Percentiles rank a stretch among this genome's conserved stretches.
These are phyloP conservation scores for Gymnopithys bicolor DNA, from an alignment of 2,797 vertebrate genomes.

Conservation along the genomic window DNA sequence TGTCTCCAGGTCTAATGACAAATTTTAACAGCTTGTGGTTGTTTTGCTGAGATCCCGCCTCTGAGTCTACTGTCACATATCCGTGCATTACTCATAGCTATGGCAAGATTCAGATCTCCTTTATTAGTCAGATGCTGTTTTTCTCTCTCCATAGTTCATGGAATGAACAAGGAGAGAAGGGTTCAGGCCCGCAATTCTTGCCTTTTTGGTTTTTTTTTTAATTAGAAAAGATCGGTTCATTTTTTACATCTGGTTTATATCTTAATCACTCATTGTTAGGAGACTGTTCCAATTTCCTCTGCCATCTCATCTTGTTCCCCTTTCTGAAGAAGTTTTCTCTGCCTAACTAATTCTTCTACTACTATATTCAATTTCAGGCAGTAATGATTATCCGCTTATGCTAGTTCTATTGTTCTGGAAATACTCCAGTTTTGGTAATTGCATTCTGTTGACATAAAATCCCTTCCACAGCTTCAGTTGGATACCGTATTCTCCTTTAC, in stretches of 20 bases:
- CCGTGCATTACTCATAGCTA: background rate
- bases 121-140: constrained; percentile 39
- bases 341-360: constrained; percentile 56
- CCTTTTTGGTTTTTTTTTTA: background rate
- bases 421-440: constrained; percentile 50
- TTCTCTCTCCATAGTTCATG: background rate
- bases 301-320: constrained; percentile 13
- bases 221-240: background rate
- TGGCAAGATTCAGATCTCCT: background rate
- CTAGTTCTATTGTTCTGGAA: constrained; percentile 54
- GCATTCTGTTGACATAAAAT: constrained; percentile 62
- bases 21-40: constrained; percentile 19
- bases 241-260: background rate
- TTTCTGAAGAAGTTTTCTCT: constrained; percentile 52
- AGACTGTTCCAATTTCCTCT: constrained; percentile 23
- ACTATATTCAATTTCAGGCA: constrained; percentile 57
- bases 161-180: background rate
- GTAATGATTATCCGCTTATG: constrained; percentile 51
- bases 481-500: constrained; percentile 18
- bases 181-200: background rate
- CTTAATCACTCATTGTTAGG: background rate
- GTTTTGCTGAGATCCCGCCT: constrained; percentile 9
- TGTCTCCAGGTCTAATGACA: background rate
- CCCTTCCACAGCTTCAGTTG: constrained; percentile 42
- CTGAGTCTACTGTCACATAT: background rate